These are phyloP conservation scores for Pachypanchax playfairii DNA, from an alignment of 2,113 vertebrate genomes.

Conservation along the genomic window DNA sequence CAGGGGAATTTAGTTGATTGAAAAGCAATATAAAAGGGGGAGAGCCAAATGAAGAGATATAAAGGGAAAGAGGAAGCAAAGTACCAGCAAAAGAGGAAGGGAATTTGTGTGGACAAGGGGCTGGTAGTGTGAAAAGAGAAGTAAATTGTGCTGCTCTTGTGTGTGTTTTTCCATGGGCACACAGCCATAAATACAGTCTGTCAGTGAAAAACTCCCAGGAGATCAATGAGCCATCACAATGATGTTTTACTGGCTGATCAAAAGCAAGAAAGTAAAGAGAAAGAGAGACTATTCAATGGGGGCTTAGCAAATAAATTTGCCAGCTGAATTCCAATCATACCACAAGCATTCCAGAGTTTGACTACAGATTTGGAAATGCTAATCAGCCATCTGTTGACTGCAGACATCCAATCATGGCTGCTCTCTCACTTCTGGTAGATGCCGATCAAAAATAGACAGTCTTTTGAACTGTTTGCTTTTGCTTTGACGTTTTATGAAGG, in stretches of 20 bases:
- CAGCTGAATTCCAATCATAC: conserved; percentile 60
- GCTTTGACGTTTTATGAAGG: not conserved
- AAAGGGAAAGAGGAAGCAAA: conserved; percentile 7
- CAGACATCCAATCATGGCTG: conserved; percentile 36
- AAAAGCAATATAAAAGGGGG: conserved; percentile 54
- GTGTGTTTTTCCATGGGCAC: conserved; percentile 41
- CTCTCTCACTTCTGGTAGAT: conserved; percentile 28
- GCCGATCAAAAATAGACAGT: conserved; percentile 24
- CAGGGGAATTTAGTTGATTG: conserved; percentile 68
- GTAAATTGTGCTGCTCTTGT: conserved; percentile 42
- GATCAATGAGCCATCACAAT: conserved; percentile 52
- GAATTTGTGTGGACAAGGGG: conserved; percentile 34
- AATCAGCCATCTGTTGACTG: conserved; percentile 68
- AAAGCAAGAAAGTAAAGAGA: conserved; percentile 13
- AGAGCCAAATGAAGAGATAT: conserved; percentile 14
- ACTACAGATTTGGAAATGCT: conserved; percentile 66
- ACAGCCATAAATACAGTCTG: conserved; percentile 45
- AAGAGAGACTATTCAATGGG: conserved; percentile 6
- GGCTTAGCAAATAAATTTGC: conserved; percentile 47
- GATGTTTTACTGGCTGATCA: conserved; percentile 56
- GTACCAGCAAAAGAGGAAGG: conserved; percentile 10
- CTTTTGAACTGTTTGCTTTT: conserved; percentile 33
- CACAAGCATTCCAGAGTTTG: conserved; percentile 60
- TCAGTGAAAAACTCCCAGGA: conserved; percentile 42
- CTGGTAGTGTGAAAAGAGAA: conserved; percentile 41